A percentile compares a stretch with the other conserved stretches of the same genome.
Evolutionary conservation across 2,888 invertebrate species (phyloP).

Genomic region (Drosophila fulvimacula): DNA sequence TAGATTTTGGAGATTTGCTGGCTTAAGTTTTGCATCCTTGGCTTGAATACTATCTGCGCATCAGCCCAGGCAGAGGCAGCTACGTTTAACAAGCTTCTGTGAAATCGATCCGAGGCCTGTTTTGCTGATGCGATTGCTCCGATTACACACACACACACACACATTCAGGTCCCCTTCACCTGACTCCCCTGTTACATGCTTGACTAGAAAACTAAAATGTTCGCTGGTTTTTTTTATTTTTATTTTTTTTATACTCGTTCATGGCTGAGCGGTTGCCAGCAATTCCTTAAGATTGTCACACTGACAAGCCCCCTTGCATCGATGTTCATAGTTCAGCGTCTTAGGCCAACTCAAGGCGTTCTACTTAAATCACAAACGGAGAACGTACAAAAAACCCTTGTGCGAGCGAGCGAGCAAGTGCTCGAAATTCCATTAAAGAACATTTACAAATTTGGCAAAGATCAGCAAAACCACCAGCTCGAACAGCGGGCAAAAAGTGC

Average conservation of each 20-base stretch:
- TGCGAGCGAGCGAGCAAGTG: conserved; percentile 61
- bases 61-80: conserved; percentile 37
- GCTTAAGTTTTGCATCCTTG: conserved; percentile 33
- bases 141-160: conserved; percentile 41
- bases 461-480: conserved; percentile 37
- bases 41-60: conserved; percentile 40
- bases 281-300: conserved; percentile 65
- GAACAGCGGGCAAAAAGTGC: conserved; percentile 47
- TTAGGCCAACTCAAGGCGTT: conserved; percentile 34
- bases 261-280: conserved; percentile 49
- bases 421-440: conserved; percentile 77
- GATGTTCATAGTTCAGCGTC: conserved; percentile 34
- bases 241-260: conserved; percentile 8
- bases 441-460: conserved; percentile 80
- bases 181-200: conserved; percentile 28
- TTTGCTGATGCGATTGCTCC: conserved; percentile 56
- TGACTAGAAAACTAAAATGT: conserved; percentile 53
- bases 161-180: conserved; percentile 48
- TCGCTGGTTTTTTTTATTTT: neutral
- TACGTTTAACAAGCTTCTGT: conserved; percentile 58
- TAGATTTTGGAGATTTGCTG: neutral
- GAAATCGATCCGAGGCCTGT: conserved; percentile 55
- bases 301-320: conserved; percentile 58
- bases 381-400: conserved; percentile 35
- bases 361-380: conserved; percentile 50